Percentiles rank a stretch among this genome's conserved stretches.
phyloP scores from a whole-genome alignment of 2,797 vertebrate genomes.

The Anniella stebbinsi region DNA sequence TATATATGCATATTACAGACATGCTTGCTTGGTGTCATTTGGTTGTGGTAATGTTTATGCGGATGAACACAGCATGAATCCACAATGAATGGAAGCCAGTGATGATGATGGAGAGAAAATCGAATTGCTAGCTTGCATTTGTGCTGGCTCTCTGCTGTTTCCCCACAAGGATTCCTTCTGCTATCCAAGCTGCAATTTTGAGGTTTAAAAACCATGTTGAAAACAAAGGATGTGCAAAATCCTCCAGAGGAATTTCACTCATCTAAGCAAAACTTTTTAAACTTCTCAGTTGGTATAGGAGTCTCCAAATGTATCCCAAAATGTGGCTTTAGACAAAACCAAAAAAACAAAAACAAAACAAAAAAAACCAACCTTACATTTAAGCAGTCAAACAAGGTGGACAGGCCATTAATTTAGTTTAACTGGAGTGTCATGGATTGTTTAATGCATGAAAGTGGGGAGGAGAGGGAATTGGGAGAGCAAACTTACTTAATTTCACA shows the following conservation, averaged over 20 bases:
- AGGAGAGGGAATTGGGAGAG: too few relatives aligned
- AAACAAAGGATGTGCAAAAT: not conserved
- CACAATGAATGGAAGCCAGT: not conserved
- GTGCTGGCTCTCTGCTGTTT: slow-evolving; percentile 10
- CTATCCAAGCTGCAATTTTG: slow-evolving; percentile 31
- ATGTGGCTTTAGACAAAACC: not conserved
- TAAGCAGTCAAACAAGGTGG: not conserved
- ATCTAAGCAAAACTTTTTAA: slow-evolving; percentile 4
- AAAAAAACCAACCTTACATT: not conserved
- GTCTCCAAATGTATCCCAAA: not conserved
- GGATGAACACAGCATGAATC: slow-evolving; percentile 36
- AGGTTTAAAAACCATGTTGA: slow-evolving; percentile 24
- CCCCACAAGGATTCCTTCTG: not conserved
- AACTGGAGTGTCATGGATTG: not conserved
- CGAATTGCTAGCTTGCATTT: slow-evolving; percentile 22
- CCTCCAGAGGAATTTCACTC: not conserved
- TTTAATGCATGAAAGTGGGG: not conserved
- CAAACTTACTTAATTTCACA: too few relatives aligned
- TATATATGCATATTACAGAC: slow-evolving; percentile 19
- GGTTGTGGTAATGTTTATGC: not conserved
- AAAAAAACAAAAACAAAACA: too few relatives aligned
- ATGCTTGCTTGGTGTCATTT: slow-evolving; percentile 15
- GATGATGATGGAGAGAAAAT: slow-evolving; percentile 27
- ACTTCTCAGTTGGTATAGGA: not conserved
- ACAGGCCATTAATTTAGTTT: not conserved